Base-by-base conservation (phyloP, 2,113 vertebrate species). In the Hypanus sabinus region DNA sequence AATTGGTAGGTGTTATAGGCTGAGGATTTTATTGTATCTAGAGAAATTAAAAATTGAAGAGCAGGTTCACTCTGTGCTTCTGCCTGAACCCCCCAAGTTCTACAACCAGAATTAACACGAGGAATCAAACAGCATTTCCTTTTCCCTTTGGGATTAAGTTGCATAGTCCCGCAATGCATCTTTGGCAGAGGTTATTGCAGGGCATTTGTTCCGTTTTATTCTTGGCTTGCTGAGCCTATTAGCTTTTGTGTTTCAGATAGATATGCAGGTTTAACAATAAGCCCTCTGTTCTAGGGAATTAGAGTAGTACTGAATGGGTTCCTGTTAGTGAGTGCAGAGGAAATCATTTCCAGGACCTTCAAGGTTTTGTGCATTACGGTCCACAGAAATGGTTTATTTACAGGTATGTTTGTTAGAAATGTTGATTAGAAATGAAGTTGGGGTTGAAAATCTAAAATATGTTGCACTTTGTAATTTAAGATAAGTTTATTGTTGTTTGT, bases 201-300 rank as follows among this genome's bases (percentile, higher is more conserved):
- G 91, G 38, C 62, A 93, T 93, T 93, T 93, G 38, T 73, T 73
- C 36, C 4, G 11, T 68, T 46, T 93, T 93, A 73, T 36, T 70
- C 70, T 93, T 55, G 73, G 91, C 20, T 33, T 73, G 70, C 91
- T 93, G 91, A 93, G 33, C 68, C 36, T 93, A 93, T 93, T 93
- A 93, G 38, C 68, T 70, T 93, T 73, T 73, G 68, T 93, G 36
- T 71, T 93, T 73, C 73, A 46, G 46, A 46, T 36, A 93, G 68
- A 93, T 73, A 55, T 73, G 65, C 46, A 73, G 91, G 70, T 93
- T 88, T 93, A 93, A 73, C 91, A 93, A 93, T 73, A 46, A 93
- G 91, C 91, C 38, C 68, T 93, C 91, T 73, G 91, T 73, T 55
- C 70, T 38, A 4, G 68, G 70, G 91, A 93, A 73, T 46, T 93